A percentile compares a stretch with the other conserved stretches of the same genome.
Evolutionary conservation across 2,888 invertebrate genomes (phyloP).

Genomic region (Camptogramma bilineatum): DNA sequence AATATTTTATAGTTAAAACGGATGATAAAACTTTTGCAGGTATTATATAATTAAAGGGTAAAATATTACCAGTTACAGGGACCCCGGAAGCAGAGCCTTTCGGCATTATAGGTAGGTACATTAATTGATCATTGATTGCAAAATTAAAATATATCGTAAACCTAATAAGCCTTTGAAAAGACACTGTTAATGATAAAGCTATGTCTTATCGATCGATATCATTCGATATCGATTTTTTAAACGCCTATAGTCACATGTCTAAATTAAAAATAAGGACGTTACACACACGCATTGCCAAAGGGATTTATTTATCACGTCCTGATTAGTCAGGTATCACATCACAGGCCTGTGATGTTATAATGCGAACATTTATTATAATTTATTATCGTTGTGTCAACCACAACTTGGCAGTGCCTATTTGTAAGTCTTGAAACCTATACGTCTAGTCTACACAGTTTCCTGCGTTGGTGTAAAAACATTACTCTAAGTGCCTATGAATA

Average conservation of each 20-base stretch:
- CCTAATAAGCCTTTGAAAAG: too few species aligned
- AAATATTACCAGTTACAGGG: too few species aligned
- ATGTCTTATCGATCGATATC: too few species aligned
- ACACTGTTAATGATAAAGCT: too few species aligned
- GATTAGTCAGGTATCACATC: too few species aligned
- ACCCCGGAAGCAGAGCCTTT: too few species aligned
- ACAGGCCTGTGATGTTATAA: conserved; percentile 62
- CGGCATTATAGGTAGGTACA: too few species aligned
- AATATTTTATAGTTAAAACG: not conserved
- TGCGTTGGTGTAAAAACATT: conserved; percentile 3
- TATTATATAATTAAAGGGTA: not conserved
- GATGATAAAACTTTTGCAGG: not conserved
- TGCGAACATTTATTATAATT: conserved; percentile 69
- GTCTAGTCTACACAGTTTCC: conserved; percentile 15
- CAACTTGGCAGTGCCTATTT: conserved; percentile 47
- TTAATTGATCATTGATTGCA: too few species aligned
- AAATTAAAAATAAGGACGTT: conserved; percentile 38
- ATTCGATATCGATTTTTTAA: too few species aligned
- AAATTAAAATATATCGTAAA: too few species aligned
- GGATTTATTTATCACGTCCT: conserved; percentile 60
- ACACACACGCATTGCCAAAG: conserved; percentile 50
- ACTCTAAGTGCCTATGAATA: conserved; percentile 7
- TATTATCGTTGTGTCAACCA: conserved; percentile 66
- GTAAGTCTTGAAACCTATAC: too few species aligned
- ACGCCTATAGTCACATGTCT: conserved; percentile 15